These are phyloP conservation scores for Agriopis marginaria DNA, from an alignment of 2,888 invertebrate genomes.

Conservation along the genomic window DNA sequence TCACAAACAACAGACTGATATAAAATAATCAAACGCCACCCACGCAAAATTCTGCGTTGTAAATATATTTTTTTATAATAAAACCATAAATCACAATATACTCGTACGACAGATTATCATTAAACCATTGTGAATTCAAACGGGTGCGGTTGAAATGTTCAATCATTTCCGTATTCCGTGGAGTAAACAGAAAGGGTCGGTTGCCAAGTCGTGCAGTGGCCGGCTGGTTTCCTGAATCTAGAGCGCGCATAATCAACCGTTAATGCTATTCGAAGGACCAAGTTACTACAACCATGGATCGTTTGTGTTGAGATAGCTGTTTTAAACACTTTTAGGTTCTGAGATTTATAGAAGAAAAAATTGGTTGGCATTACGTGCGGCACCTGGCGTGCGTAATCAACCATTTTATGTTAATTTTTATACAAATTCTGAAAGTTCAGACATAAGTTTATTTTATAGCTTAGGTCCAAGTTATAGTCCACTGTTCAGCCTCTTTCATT, in stretches of 20 bases:
- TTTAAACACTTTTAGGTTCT: not conserved
- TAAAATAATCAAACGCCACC: constrained; percentile 9
- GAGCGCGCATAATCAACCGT: constrained; percentile 84
- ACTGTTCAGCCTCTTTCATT: no score
- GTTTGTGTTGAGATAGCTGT: constrained; percentile 30
- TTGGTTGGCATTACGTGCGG: no score
- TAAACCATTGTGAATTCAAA: constrained; percentile 26
- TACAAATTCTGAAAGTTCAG: no score
- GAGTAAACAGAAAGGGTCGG: constrained; percentile 62
- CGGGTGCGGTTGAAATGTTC: constrained; percentile 21
- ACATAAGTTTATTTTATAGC: no score
- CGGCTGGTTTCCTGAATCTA: constrained; percentile 80
- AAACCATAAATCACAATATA: constrained; percentile 23
- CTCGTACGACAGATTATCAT: constrained; percentile 8
- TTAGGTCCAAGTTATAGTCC: no score
- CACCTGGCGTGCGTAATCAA: no score
- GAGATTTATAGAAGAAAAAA: no score
- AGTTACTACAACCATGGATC: constrained; percentile 43
- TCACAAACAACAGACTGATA: not conserved
- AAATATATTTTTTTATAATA: constrained; percentile 1
- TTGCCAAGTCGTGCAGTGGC: constrained; percentile 65
- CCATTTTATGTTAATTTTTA: no score
- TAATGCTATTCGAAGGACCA: constrained; percentile 57
- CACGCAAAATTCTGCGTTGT: constrained; percentile 1
- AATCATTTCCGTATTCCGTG: constrained; percentile 29